Evolutionary conservation across 2,797 vertebrate species (phyloP).

Genomic region (Urophycis tenuis): DNA sequence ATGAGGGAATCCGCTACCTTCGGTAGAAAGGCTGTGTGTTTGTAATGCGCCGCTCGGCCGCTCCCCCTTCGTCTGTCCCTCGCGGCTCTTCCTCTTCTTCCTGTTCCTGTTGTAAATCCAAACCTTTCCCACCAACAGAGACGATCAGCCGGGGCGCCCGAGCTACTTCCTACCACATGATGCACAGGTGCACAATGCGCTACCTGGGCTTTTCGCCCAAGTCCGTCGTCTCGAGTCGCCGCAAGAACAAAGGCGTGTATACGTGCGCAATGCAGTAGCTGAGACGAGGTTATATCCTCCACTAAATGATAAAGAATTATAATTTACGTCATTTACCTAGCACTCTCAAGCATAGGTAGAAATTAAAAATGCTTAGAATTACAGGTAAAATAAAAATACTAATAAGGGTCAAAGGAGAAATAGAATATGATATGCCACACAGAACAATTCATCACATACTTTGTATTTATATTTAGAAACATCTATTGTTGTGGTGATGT

Average conservation of each 20-base stretch:
- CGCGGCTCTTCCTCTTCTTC: constrained; percentile 2
- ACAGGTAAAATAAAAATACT: no score
- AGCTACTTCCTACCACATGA: background rate
- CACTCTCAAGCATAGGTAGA: background rate
- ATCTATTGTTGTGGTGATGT: background rate
- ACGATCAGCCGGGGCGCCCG: background rate
- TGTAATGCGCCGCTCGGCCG: background rate
- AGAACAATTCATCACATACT: background rate
- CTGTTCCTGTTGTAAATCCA: constrained; percentile 24
- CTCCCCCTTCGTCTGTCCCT: background rate
- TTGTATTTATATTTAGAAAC: background rate
- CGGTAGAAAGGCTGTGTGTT: background rate
- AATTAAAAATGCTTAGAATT: background rate
- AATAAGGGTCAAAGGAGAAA: background rate
- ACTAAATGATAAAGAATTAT: background rate
- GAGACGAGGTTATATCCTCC: background rate
- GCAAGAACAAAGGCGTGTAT: background rate
- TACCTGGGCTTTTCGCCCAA: background rate
- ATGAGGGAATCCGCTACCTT: background rate
- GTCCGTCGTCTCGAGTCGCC: background rate
- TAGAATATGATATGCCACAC: background rate
- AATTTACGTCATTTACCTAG: background rate
- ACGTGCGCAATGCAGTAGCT: background rate
- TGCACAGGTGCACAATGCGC: background rate
- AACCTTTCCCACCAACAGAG: background rate